Evolutionary conservation across 1,140 invertebrate genomes (phyloP).

Genomic region (Drosophila serrata): DNA sequence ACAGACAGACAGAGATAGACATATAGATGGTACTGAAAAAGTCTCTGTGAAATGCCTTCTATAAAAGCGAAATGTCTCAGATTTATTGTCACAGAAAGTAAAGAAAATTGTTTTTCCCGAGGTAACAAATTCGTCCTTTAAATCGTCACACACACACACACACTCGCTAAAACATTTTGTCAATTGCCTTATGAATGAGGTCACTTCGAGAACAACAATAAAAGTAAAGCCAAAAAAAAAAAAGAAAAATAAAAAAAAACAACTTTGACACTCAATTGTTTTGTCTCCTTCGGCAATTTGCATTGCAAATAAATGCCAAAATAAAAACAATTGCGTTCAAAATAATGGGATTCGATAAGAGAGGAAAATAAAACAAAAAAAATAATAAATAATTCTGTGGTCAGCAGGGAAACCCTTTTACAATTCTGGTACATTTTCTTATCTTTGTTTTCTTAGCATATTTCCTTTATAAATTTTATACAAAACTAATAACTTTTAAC

Average conservation of each 20-base stretch:
- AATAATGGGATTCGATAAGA: constrained; percentile 20
- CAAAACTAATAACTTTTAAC: neutral
- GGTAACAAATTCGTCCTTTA: constrained; percentile 21
- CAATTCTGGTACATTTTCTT: neutral
- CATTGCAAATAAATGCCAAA: constrained; percentile 69
- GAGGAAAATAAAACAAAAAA: no score
- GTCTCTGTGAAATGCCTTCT: constrained; percentile 62
- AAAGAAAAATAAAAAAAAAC: constrained; percentile 8
- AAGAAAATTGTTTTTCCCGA: constrained; percentile 17
- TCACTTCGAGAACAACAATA: constrained; percentile 36
- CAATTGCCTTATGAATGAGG: constrained; percentile 58
- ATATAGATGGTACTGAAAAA: constrained; percentile 54
- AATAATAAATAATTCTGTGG: neutral
- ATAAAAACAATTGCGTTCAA: constrained; percentile 35
- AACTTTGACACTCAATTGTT: constrained; percentile 46
- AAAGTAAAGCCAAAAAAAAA: constrained; percentile 22
- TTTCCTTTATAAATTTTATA: neutral
- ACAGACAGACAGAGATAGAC: constrained; percentile 25
- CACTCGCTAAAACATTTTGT: constrained; percentile 17
- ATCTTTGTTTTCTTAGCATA: neutral
- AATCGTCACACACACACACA: neutral
- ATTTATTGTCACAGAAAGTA: constrained; percentile 58
- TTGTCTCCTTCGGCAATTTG: constrained; percentile 53
- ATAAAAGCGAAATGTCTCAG: constrained; percentile 22
- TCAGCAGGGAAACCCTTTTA: neutral